phyloP scores from a whole-genome alignment of 92 coral and sea anemone genomes.

The Porites cylindrica region DNA sequence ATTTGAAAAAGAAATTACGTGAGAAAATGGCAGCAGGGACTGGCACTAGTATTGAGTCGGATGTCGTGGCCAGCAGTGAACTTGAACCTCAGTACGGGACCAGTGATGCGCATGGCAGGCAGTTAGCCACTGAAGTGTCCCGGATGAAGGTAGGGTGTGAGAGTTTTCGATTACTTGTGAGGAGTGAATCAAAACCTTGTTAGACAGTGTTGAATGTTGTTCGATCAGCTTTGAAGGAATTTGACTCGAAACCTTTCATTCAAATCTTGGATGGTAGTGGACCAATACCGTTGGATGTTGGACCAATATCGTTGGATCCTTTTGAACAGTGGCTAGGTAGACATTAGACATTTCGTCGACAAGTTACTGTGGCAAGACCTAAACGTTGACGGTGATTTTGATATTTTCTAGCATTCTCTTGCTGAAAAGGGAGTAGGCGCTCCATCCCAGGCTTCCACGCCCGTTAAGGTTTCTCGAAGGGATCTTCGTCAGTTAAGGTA shows the following conservation, averaged over 20 bases:
- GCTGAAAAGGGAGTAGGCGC: slow-evolving; percentile 56
- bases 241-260: too few relatives aligned
- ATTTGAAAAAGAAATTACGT: slow-evolving; percentile 90
- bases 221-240: background rate
- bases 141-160: slow-evolving; percentile 50
- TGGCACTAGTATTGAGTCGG: slow-evolving; percentile 70
- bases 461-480: slow-evolving; percentile 76
- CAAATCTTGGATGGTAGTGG: too few relatives aligned
- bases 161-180: background rate
- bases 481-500: slow-evolving; percentile 87
- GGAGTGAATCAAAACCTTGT: background rate
- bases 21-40: slow-evolving; percentile 73
- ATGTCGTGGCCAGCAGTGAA: slow-evolving; percentile 65
- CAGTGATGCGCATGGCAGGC: slow-evolving; percentile 51
- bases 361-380: too few relatives aligned
- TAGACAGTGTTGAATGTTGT: background rate
- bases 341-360: too few relatives aligned
- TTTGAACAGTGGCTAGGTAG: too few relatives aligned
- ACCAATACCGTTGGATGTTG: too few relatives aligned
- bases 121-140: slow-evolving; percentile 53
- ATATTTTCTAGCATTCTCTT: slow-evolving; percentile 56
- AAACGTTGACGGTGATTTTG: background rate
- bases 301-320: too few relatives aligned
- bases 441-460: slow-evolving; percentile 84
- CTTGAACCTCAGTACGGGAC: slow-evolving; percentile 49